A percentile compares a stretch with the other conserved stretches of the same genome.
These are phyloP conservation scores for Microchrysa polita DNA, from an alignment of 2,888 invertebrate genomes.

Conservation along the genomic window DNA sequence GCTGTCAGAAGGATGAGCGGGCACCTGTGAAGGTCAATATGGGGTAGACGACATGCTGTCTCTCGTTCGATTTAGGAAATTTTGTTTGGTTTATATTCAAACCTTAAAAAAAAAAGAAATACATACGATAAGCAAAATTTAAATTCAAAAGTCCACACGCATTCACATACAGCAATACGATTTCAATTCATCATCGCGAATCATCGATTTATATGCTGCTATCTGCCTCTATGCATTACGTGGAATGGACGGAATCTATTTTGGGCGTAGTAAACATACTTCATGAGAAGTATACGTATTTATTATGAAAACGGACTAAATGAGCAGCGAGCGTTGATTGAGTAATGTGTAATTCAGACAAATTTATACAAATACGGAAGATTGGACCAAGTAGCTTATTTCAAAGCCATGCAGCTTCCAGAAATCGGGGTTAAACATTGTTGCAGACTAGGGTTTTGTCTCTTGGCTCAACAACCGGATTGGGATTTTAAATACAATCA, in stretches of 20 bases:
- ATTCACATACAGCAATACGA: background rate
- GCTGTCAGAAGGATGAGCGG: background rate
- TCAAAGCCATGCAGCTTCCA: no score
- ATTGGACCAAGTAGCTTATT: no score
- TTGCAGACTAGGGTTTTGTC: no score
- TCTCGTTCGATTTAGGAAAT: background rate
- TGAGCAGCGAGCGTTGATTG: constrained; percentile 20
- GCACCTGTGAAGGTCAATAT: background rate
- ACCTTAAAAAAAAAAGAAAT: background rate
- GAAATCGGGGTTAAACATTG: no score
- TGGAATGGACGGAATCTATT: background rate
- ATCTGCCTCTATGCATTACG: no score
- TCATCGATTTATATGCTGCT: background rate
- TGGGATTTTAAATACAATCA: no score
- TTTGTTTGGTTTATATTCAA: background rate
- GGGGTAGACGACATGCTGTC: background rate
- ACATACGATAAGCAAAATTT: background rate
- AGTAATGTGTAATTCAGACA: constrained; percentile 11
- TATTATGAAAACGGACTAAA: background rate
- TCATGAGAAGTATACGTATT: background rate
- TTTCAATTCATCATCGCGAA: background rate
- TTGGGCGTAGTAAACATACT: background rate
- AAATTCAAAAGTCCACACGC: no score
- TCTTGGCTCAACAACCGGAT: no score
- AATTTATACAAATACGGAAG: no score